Base-by-base conservation (phyloP, 2,888 invertebrate species). In the Sminthurides aquaticus region DNA sequence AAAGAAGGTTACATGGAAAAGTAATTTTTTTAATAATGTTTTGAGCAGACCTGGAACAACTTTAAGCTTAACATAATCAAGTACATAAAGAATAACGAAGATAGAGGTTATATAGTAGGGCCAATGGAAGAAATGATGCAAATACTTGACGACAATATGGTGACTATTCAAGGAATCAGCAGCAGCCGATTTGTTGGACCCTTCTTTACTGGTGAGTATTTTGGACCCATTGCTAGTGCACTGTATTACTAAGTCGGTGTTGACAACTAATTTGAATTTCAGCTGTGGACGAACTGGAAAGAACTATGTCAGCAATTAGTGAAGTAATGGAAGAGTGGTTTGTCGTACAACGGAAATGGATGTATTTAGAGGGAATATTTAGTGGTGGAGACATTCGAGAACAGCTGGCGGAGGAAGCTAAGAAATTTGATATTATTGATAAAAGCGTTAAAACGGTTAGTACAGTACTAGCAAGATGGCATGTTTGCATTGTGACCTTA, bases 341-440 rank as follows among this genome's bases (percentile, higher is more conserved):
- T 77, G 83, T 85, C 2, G 87, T 90, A 1, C 95, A 95, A 77
- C 82, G 88, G 65, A 93, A 91, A 78, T 95, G 95, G 94, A 82
- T 93, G 70, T 92, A 95, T 77, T 80, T 95, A 70, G 94, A 94
- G 77, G 92, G 92, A 0, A 93, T 95, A 68, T 95, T 94, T 77
- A 86, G 92, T 0, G 91, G 90, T 0, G 91, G 91, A 3, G 94
- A 94, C 76, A 93, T 95, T 71, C 82, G 92, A 59, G 79, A 84
- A 0, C 93, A 94, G 76, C 80, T 95, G 61, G 92, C 93, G 0
- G 91, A 92, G 1, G 93, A 93, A 77, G 91, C 93, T 0, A 87
- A 85, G 77, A 91, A 90, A 78, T 95, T 95, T 78, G 93, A 94
- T 76, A 87, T 88, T 68, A 90, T 94, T 73, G 93, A 95, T 77